A percentile compares a stretch with the other conserved stretches of the same genome.
Evolutionary conservation across 37 sponge, comb jelly and placozoan species (phyloP).

Genomic region (Dysidea cf. avara): DNA sequence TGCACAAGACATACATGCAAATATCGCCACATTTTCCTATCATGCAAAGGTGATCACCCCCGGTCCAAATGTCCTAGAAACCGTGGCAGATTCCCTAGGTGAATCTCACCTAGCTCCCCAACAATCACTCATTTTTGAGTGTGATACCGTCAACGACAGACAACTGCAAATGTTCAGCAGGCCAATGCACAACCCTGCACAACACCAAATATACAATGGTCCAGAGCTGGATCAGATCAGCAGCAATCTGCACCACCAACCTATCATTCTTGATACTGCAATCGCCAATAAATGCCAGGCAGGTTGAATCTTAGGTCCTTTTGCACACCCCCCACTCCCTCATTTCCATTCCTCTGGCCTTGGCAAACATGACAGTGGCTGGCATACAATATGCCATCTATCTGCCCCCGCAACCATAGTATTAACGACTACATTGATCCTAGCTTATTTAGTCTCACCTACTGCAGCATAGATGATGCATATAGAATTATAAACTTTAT

Average conservation of each 20-base stretch:
- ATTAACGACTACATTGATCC: constrained; percentile 33
- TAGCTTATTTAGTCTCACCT: constrained; percentile 7
- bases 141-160: too few relatives aligned
- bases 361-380: constrained; percentile 37
- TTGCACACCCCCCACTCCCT: constrained; percentile 1
- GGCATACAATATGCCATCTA: constrained; percentile 33
- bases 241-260: constrained; percentile 15
- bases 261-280: constrained; percentile 8
- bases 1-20: constrained; percentile 25
- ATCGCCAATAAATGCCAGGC: constrained; percentile 14
- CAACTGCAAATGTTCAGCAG: too few relatives aligned
- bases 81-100: too few relatives aligned
- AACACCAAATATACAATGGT: too few relatives aligned
- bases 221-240: too few relatives aligned
- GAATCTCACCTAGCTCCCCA: constrained; percentile 24
- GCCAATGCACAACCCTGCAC: too few relatives aligned
- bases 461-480: constrained; percentile 29
- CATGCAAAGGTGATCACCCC: constrained; percentile 8
- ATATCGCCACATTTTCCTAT: constrained; percentile 21
- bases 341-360: constrained; percentile 20
- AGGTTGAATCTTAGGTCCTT: constrained; percentile 25
- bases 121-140: too few relatives aligned
- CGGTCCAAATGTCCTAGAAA: too few relatives aligned
- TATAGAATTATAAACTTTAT: not conserved
- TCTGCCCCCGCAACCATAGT: constrained; percentile 36